A percentile compares a stretch with the other conserved stretches of the same genome.
Evolutionary conservation across 30 jellyfish, hydroid and myxozoan species (phyloP).

Genomic region (Chironex yamaguchii): DNA sequence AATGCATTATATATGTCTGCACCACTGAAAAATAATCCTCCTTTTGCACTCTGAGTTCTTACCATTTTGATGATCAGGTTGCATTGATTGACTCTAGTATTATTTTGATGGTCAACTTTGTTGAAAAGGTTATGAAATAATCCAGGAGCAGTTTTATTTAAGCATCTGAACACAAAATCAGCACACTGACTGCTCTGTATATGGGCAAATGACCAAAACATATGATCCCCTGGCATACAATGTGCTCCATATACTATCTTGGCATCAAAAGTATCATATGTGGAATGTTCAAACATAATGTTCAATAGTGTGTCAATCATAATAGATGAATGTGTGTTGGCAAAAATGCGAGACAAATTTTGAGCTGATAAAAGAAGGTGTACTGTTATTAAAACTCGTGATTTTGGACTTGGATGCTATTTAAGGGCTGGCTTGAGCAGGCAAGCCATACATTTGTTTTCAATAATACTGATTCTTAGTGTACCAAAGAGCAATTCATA

Average conservation of each 20-base stretch:
- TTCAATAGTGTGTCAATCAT: too few relatives aligned
- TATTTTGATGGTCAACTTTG: conserved; percentile 44
- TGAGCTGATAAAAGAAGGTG: too few relatives aligned
- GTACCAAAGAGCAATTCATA: too few relatives aligned
- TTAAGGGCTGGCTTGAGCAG: too few relatives aligned
- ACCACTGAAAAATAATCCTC: background rate
- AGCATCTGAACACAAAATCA: conserved; percentile 66
- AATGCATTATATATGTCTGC: background rate
- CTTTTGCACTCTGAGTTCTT: conserved; percentile 22
- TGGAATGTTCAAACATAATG: too few relatives aligned
- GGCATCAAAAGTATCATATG: too few relatives aligned
- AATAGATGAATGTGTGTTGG: too few relatives aligned
- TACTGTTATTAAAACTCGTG: too few relatives aligned
- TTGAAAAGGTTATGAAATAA: conserved; percentile 58
- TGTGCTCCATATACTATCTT: conserved; percentile 63
- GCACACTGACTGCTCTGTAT: conserved; percentile 70
- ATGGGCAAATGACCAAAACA: conserved; percentile 68
- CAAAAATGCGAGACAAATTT: too few relatives aligned
- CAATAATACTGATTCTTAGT: too few relatives aligned
- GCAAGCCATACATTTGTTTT: too few relatives aligned
- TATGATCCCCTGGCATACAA: conserved; percentile 35
- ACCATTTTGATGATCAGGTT: conserved; percentile 50
- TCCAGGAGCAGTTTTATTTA: conserved; percentile 68
- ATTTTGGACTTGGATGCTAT: too few relatives aligned
- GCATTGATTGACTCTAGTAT: conserved; percentile 33